phyloP scores from a whole-genome alignment of 2,888 invertebrate species.

The Melinaea marsaeus region DNA sequence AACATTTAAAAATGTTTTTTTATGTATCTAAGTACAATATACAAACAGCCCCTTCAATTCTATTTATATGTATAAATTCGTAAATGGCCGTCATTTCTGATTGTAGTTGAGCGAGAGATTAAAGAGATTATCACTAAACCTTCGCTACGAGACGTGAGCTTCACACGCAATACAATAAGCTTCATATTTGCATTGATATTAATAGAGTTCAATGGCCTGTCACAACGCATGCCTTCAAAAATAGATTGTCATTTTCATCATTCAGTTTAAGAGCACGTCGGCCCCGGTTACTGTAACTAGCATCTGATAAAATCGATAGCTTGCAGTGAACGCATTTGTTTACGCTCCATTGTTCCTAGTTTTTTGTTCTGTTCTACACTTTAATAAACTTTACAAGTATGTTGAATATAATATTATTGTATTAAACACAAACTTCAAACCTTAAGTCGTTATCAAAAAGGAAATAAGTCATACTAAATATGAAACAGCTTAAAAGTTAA shows the following conservation, averaged over 20 bases:
- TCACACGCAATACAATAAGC: neutral
- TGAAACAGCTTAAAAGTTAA: no score
- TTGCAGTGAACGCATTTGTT: neutral
- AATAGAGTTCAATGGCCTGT: neutral
- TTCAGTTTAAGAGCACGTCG: neutral
- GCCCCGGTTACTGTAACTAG: neutral
- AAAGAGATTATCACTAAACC: constrained; percentile 18
- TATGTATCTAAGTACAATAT: no score
- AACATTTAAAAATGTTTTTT: no score
- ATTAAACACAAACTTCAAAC: no score
- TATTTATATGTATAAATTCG: no score
- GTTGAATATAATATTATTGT: no score
- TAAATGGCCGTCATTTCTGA: no score
- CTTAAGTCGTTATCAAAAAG: no score
- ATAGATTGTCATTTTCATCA: constrained; percentile 2
- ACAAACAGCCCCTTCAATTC: no score
- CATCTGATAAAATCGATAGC: constrained; percentile 3
- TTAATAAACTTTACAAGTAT: neutral
- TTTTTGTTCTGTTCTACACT: neutral
- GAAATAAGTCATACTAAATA: no score
- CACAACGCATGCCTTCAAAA: neutral
- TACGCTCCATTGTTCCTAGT: neutral
- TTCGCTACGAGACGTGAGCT: constrained; percentile 10
- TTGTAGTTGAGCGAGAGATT: constrained; percentile 11
- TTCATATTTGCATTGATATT: neutral